phyloP scores from a whole-genome alignment of 2,888 invertebrate species.

The Mythimna impura region DNA sequence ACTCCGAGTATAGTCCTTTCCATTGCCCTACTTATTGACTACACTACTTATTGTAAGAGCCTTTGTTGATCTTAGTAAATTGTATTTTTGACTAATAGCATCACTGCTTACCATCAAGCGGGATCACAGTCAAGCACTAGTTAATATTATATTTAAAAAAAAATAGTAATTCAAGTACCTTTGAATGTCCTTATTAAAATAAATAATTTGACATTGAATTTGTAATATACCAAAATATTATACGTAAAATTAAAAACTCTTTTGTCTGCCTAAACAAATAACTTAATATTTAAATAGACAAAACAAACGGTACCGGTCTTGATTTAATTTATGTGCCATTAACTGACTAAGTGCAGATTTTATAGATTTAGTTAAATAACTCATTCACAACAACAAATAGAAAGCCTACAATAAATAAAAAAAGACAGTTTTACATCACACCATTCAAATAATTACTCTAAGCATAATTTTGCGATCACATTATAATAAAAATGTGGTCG shows the following conservation, averaged over 20 bases:
- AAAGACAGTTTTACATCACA: conserved; percentile 21
- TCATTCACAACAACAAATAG: conserved; percentile 1
- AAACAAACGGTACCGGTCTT: background rate
- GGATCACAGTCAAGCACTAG: too few species aligned
- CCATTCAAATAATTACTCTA: background rate
- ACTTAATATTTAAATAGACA: background rate
- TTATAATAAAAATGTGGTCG: conserved; percentile 3
- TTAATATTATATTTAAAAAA: too few species aligned
- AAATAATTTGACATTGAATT: background rate
- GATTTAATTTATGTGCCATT: background rate
- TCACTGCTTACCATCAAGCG: too few species aligned
- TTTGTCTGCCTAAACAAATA: background rate
- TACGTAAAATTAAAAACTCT: background rate
- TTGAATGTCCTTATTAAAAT: background rate
- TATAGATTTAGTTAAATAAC: background rate
- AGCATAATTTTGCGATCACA: conserved; percentile 33
- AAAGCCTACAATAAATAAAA: conserved; percentile 13
- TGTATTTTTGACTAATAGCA: background rate
- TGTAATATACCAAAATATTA: background rate
- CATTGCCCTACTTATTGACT: too few species aligned
- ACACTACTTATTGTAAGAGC: too few species aligned
- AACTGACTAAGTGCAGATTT: background rate
- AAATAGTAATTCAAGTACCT: too few species aligned
- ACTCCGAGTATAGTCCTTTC: too few species aligned
- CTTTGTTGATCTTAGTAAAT: background rate